A percentile compares a stretch with the other conserved stretches of the same genome.
phyloP scores from a whole-genome alignment of 2,113 vertebrate genomes.

The Nothoprocta pentlandii region DNA sequence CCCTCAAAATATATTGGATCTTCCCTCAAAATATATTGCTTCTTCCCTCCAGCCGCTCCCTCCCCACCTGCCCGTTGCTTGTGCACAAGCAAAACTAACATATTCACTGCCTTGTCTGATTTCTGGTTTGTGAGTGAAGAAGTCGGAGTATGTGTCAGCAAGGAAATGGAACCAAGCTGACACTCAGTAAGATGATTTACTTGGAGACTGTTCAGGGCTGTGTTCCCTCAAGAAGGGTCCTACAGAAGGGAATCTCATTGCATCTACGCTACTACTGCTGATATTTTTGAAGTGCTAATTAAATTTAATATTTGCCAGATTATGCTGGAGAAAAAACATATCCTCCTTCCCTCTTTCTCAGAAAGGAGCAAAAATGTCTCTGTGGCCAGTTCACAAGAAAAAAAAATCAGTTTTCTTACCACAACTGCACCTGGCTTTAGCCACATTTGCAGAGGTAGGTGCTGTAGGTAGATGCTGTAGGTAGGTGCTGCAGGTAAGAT shows the following conservation, averaged over 20 bases:
- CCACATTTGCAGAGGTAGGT: neutral
- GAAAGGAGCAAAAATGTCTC: neutral
- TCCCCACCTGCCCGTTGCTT: neutral
- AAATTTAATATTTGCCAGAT: neutral
- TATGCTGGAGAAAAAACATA: neutral
- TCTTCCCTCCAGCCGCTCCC: neutral
- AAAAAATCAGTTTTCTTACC: neutral
- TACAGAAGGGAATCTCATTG: neutral
- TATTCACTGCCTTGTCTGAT: neutral
- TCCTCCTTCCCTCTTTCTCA: neutral
- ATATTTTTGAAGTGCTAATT: neutral
- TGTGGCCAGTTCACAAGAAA: neutral
- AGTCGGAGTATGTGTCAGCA: neutral
- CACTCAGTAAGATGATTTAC: neutral
- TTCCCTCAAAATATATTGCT: neutral
- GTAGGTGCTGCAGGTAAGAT: fast-evolving
- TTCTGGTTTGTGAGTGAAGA: neutral
- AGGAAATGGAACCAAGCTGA: neutral
- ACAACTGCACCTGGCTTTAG: neutral
- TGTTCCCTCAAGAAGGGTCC: fast-evolving
- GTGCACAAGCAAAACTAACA: neutral
- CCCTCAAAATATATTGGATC: neutral
- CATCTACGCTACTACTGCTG: neutral
- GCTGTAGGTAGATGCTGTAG: fast-evolving
- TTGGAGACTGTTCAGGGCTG: neutral